Base-by-base conservation (phyloP, 2,797 vertebrate species). In the Poeciliopsis gracilis region DNA sequence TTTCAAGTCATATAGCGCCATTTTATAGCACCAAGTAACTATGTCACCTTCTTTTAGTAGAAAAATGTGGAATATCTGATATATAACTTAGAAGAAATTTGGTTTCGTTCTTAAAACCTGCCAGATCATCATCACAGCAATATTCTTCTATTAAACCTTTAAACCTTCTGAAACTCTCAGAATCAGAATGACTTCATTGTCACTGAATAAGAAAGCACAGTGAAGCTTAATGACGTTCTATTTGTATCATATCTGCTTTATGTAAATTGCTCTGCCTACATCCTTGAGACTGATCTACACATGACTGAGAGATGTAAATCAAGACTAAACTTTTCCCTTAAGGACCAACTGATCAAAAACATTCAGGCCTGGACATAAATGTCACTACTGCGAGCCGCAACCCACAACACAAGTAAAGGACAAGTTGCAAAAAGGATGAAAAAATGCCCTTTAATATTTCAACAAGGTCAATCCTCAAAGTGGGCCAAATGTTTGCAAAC, bases 401-500 rank as follows among this genome's bases (percentile, higher is more conserved):
- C 30, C 30, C 18, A 20, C 33, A 11, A 66, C 36, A 38, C 63
- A 70, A 70, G 41, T 7, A 70, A 45, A 45, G 12, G 25, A 28
- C 20, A n/a, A 45, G 41, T 28, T 70, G 25, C 23, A 70, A 28
- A 43, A 45, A 70, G 25, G 41, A 45, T 45, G 41, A 45, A 15
- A 15, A 70, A 15, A 70, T 15, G 3, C 25, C 25, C 41, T 69
- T 43, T 28, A 15, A 70, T 23, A 70, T 70, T 70, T 70, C 1
- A 70, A 70, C 41, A 46, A 75, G 49, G 45, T 66, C 4, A 2
- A 13, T n/a, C 30, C 41, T 55, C 55, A 61, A 80, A 74, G 73
- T 59, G 23, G 33, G 20, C 3, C 45, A n/a, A 36, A 75, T 75
- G 25, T 78, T 85, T 76, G 12, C 53, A 76, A 71, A 69, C 47